Base-by-base conservation (phyloP, 1,140 invertebrate species). In the Nephotettix cincticeps region DNA sequence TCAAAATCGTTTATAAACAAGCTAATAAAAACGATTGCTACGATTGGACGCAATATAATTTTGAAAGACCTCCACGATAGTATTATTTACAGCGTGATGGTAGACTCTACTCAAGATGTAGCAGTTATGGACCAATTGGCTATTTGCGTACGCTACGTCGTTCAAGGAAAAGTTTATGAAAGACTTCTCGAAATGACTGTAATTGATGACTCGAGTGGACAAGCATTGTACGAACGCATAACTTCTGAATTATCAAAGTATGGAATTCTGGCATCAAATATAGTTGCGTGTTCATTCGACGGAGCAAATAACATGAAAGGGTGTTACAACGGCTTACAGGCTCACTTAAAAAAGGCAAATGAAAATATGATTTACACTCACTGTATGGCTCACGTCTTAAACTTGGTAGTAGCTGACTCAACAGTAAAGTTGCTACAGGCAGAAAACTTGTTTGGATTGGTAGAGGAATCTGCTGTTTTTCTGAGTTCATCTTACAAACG, bases 361-460 rank as follows among this genome's bases (percentile, higher is more conserved):
- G 27, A 21, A 58, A 40, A 72, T 54, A 36, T 74, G 1, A 72
- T 74, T 58, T 74, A 72, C 66, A 72, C 61, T 30, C 73, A 74
- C 56, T 74, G 58, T 65, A 69, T 72, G 71, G 73, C 71, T 17
- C 71, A 74, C 29, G 67, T 72, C 6, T 36, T 74, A 72, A 74
- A 72, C 58, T 61, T 71, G 54, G 73, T 72, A 27, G 69, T 72
- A 28, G 71, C 71, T 19, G 58, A 63, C 13, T 28, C 58, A 25
- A 63, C 23, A 27, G 28, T 28, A 17, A 25, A 63, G 14, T 28
- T 13, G 21, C 11, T 63, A 19, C 23, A 63, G 28, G 58, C 71
- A 28, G 71, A 72, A 69, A 72, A 70, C 28, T 66, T 74, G 43
- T 74, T 74, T 74, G 71, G 73, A 51, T 54, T 72, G 11, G 73